These are phyloP conservation scores for Ceratothoa steindachneri DNA, from an alignment of 2,888 invertebrate genomes.

Conservation along the genomic window DNA sequence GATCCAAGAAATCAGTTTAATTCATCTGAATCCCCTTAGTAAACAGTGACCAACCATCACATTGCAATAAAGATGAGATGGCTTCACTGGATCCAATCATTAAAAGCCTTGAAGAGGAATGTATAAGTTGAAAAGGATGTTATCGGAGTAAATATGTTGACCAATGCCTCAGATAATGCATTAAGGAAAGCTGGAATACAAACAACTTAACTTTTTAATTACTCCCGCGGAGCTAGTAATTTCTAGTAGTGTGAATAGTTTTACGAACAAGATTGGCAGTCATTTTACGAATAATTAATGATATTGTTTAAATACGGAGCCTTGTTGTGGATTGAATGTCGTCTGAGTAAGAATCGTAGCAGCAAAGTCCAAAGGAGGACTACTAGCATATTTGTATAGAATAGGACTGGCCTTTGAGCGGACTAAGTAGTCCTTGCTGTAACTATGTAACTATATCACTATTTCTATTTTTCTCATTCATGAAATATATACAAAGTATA, in stretches of 20 bases:
- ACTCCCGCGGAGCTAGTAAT: too few relatives aligned
- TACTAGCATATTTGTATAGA: too few relatives aligned
- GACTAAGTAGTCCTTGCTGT: too few relatives aligned
- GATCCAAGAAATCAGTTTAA: not conserved
- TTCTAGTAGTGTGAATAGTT: too few relatives aligned
- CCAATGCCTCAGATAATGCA: constrained; percentile 40
- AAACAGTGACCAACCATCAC: constrained; percentile 6
- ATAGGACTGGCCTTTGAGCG: too few relatives aligned
- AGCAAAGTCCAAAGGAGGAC: too few relatives aligned
- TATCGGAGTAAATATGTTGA: constrained; percentile 38
- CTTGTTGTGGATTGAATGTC: too few relatives aligned
- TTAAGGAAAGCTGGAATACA: constrained; percentile 36
- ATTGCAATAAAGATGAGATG: not conserved
- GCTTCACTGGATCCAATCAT: not conserved
- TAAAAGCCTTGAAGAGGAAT: not conserved
- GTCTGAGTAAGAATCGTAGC: too few relatives aligned
- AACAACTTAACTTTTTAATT: constrained; percentile 14
- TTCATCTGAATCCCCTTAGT: not conserved
- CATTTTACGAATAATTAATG: too few relatives aligned
- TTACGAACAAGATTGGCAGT: too few relatives aligned
- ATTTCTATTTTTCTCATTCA: not conserved
- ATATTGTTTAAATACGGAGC: too few relatives aligned
- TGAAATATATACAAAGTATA: constrained; percentile 8
- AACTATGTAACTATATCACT: not conserved
- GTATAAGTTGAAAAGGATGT: constrained; percentile 23